These are phyloP conservation scores for Drosophila sulfurigaster DNA, from an alignment of 1,140 invertebrate genomes.

Conservation along the genomic window DNA sequence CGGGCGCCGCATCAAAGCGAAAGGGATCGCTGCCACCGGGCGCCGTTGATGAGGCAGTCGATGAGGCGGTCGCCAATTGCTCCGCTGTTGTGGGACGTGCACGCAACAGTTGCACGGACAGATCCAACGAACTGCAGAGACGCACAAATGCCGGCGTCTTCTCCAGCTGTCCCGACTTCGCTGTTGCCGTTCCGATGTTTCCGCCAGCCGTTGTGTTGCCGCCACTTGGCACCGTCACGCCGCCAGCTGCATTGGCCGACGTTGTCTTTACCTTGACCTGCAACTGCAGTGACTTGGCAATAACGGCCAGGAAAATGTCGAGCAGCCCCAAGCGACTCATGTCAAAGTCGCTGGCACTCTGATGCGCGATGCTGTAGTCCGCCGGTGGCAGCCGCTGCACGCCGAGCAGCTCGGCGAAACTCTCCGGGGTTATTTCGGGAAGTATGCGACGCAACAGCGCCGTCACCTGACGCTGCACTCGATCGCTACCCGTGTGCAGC, in stretches of 20 bases:
- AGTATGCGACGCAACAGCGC: slow-evolving; percentile 92
- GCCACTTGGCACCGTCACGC: no score
- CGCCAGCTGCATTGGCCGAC: slow-evolving; percentile 2
- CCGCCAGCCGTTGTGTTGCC: not conserved
- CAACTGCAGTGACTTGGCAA: slow-evolving; percentile 93
- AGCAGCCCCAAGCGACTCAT: slow-evolving; percentile 89
- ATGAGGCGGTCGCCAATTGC: not conserved
- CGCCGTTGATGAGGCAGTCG: slow-evolving; percentile 2
- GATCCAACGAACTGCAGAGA: slow-evolving; percentile 79
- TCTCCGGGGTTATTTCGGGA: slow-evolving; percentile 91
- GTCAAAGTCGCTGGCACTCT: slow-evolving; percentile 87
- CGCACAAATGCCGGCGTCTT: slow-evolving; percentile 78
- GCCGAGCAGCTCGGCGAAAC: slow-evolving; percentile 88
- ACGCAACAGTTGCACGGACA: slow-evolving; percentile 74
- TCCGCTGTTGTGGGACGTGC: slow-evolving; percentile 48
- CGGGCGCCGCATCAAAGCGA: slow-evolving; percentile 58
- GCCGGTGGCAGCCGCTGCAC: slow-evolving; percentile 90
- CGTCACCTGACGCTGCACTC: slow-evolving; percentile 96
- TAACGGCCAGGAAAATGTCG: slow-evolving; percentile 94
- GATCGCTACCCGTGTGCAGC: slow-evolving; percentile 96
- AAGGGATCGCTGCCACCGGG: slow-evolving; percentile 57
- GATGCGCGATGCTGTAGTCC: slow-evolving; percentile 90
- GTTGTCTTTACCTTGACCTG: slow-evolving; percentile 93
- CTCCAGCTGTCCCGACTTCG: slow-evolving; percentile 62
- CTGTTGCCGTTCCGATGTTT: not conserved